Conservation (phyloP, 2,113 vertebrate species). For the rat (Rattus norvegicus) region GRCr8 NC_086020.1:27567001-27567500, state of each 20-base stretch:
- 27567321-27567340: constrained; percentile 90
- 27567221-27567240: constrained; percentile 93
- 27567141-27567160: constrained; percentile 96
- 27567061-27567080: constrained; percentile 94
- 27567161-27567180: constrained; percentile 93
- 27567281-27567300: constrained; percentile 94
- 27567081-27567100: constrained; percentile 98
- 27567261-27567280: constrained; percentile 97
- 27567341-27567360: constrained; percentile 91
- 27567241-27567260: constrained; percentile 94
- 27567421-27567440: constrained; percentile 86
- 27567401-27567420: constrained; percentile 74
- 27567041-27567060: constrained; percentile 94
- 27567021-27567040: constrained; percentile 99
- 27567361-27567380: constrained; percentile 93
- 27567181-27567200: constrained; percentile 94
- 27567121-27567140: constrained; percentile 95
- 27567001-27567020: constrained; percentile 96
- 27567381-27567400: constrained; percentile 78
- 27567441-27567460: constrained; percentile 92
- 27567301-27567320: constrained; percentile 93
- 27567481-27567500: constrained; percentile 65
- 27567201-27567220: constrained; percentile 99
- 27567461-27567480: constrained; percentile 91
- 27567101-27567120: constrained; percentile 93